Evolutionary conservation across 2,888 invertebrate genomes (phyloP).

Genomic region (Flexamia atlantica): DNA sequence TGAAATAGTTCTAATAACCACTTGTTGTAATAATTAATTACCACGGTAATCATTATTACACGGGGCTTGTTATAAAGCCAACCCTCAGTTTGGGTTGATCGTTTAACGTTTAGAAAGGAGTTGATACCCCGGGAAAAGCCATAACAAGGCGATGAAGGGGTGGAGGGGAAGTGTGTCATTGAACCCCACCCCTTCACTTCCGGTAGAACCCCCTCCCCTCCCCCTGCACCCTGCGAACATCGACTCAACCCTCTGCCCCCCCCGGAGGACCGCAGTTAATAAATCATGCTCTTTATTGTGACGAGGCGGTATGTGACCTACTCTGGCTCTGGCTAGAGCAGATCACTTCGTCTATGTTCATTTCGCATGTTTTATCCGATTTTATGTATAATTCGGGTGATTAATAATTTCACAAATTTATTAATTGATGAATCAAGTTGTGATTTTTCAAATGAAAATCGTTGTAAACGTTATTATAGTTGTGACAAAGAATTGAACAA

Average conservation of each 20-base stretch:
- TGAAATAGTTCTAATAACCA: too few species aligned
- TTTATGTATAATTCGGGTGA: too few species aligned
- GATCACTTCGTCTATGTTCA: too few species aligned
- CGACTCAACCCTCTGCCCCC: background rate
- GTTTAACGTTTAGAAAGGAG: background rate
- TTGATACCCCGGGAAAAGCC: constrained; percentile 43
- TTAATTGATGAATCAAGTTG: too few species aligned
- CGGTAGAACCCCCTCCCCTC: background rate
- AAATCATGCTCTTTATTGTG: background rate
- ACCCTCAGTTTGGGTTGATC: background rate
- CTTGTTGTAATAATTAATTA: too few species aligned
- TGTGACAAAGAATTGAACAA: too few species aligned
- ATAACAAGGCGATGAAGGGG: constrained; percentile 22
- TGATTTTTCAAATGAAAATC: too few species aligned
- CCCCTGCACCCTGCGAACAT: background rate
- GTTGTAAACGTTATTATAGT: too few species aligned
- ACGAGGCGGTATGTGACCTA: background rate
- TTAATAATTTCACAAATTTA: too few species aligned
- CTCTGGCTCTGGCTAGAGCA: background rate
- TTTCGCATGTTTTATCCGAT: too few species aligned
- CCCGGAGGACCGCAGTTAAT: background rate
- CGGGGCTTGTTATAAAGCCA: too few species aligned
- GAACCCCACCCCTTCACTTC: constrained; percentile 45
- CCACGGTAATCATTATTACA: too few species aligned
- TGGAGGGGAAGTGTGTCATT: constrained; percentile 37